Base-by-base conservation (phyloP, 2,888 invertebrate genomes). In the Ophioninae sp. region DNA sequence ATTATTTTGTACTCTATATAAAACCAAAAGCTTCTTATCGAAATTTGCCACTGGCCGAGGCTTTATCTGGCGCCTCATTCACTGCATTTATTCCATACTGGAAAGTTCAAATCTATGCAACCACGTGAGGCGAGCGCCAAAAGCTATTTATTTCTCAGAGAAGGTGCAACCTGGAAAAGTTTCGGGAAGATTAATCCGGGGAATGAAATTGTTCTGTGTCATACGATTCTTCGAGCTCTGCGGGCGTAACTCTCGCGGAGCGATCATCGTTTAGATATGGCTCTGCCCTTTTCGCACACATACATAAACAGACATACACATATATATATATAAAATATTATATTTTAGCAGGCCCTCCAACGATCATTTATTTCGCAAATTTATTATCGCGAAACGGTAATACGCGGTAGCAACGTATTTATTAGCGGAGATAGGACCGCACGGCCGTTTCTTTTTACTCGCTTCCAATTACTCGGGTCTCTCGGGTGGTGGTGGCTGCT, bases 321-420 rank as follows among this genome's bases (percentile, higher is more conserved):
- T n/a, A n/a, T n/a, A n/a, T n/a, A n/a, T n/a, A n/a, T n/a, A n/a
- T n/a, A n/a, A n/a, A n/a, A n/a, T n/a, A n/a, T n/a, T n/a, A n/a
- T 6, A 13, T 13, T 59, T 1, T 7, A 20, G n/a, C 39, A 2
- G 50, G 39, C 57, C 80, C 76, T 79, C 72, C 75, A 79, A 85
- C 87, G 86, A 89, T 90, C 87, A 89, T 88, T 89, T 87, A 89
- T 88, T 88, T 82, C 77, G 86, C 85, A 87, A 89, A 88, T 90
- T 89, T 89, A 89, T 90, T 89, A 88, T 89, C 87, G 83, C 82
- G 81, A 84, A 81, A 84, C 82, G 86, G 88, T 88, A 88, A 89
- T 88, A 88, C 88, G 87, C 89, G 87, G 90, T 90, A 90, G 90
- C 90, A 87, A 87, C 88, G 87, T 90, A 90, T 90, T 90, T 90